Conservation (phyloP, 2,888 invertebrate genomes). For the Caenorhabditis becei region DNA sequence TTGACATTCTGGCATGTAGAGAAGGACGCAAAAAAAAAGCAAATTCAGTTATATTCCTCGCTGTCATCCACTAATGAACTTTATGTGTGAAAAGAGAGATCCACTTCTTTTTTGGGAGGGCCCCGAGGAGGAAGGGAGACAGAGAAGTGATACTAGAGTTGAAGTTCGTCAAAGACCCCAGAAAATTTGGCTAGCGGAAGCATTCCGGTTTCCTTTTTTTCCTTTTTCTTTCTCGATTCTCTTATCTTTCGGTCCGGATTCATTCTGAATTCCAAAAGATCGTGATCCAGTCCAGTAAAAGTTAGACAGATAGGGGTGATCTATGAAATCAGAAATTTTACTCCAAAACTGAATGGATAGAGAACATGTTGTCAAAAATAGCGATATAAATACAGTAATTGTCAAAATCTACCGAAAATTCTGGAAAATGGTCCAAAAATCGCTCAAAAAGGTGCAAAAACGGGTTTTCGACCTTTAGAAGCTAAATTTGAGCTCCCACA, state of each 20-base stretch:
- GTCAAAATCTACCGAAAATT: too few species aligned
- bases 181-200: slow-evolving; percentile 53
- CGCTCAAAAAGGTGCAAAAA: too few species aligned
- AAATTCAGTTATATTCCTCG: slow-evolving; percentile 52
- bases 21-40: slow-evolving; percentile 30
- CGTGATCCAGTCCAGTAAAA: not conserved
- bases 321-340: too few species aligned
- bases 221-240: slow-evolving; percentile 1
- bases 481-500: too few species aligned
- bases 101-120: slow-evolving; percentile 39
- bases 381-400: too few species aligned
- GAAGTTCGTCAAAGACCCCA: slow-evolving; percentile 47
- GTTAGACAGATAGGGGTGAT: too few species aligned
- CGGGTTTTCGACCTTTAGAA: too few species aligned
- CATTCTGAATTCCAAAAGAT: slow-evolving; percentile 11
- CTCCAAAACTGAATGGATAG: too few species aligned
- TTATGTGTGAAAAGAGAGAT: slow-evolving; percentile 50
- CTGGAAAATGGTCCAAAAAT: too few species aligned
- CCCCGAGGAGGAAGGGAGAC: slow-evolving; percentile 2
- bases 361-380: too few species aligned
- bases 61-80: slow-evolving; percentile 58
- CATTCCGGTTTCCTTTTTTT: slow-evolving; percentile 31
- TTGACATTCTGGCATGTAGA: not conserved
- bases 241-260: slow-evolving; percentile 23
- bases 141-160: slow-evolving; percentile 32